phyloP scores from a whole-genome alignment of 2,888 invertebrate genomes.

The Brachylomia viminalis region DNA sequence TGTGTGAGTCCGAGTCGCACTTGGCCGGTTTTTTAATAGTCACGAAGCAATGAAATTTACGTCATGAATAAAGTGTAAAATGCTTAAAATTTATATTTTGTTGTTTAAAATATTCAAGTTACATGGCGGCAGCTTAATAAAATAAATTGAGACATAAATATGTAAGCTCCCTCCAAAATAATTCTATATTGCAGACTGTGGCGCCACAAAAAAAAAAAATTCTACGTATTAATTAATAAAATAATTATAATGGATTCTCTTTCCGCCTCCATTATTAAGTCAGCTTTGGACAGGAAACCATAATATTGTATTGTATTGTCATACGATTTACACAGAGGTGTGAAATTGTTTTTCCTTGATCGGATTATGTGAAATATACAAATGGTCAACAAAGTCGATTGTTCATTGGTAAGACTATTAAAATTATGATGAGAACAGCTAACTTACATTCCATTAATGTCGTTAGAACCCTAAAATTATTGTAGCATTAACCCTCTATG shows the following conservation, averaged over 20 bases:
- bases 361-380: neutral
- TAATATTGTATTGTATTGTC: neutral
- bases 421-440: neutral
- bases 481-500: neutral
- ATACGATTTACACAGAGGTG: constrained; percentile 19
- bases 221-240: neutral
- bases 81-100: neutral
- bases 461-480: neutral
- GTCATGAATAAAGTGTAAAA: neutral
- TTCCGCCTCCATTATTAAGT: neutral
- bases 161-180: neutral
- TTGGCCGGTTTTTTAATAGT: neutral
- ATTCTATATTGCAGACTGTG: neutral
- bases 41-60: neutral
- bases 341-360: neutral
- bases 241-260: neutral
- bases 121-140: no score
- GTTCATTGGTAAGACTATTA: neutral
- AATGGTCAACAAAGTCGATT: neutral
- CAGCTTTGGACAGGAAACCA: constrained; percentile 16
- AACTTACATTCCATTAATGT: neutral
- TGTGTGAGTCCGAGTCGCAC: no score
- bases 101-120: neutral
- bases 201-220: neutral
- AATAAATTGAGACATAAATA: neutral